phyloP scores from a whole-genome alignment of 2,797 vertebrate genomes.

The Aldrovandia affinis region DNA sequence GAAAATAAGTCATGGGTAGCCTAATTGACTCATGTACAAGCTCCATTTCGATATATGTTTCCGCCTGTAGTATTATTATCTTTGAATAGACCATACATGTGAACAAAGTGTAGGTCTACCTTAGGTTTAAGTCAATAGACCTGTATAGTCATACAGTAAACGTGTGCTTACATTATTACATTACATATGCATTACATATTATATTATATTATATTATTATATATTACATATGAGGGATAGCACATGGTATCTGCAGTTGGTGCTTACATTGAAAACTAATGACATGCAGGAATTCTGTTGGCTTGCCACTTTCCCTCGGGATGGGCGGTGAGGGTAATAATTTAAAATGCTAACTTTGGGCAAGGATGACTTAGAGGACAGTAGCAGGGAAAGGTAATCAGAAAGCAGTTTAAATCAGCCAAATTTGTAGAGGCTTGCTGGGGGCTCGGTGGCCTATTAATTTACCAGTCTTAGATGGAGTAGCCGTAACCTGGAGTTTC shows the following conservation, averaged over 20 bases:
- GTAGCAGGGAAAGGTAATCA: slow-evolving; percentile 16
- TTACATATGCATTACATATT: background rate
- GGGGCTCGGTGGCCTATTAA: slow-evolving; percentile 9
- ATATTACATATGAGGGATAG: background rate
- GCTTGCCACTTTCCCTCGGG: background rate
- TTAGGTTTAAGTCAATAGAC: background rate
- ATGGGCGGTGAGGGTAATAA: slow-evolving; percentile 24
- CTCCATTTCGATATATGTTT: background rate
- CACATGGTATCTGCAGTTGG: background rate
- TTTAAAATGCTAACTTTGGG: slow-evolving; percentile 14
- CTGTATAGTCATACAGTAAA: too few relatives aligned
- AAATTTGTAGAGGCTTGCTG: slow-evolving; percentile 28
- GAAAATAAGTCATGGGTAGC: background rate
- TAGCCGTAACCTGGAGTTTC: slow-evolving; percentile 12
- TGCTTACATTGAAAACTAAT: background rate
- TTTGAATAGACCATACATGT: background rate
- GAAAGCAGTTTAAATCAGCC: slow-evolving; percentile 29
- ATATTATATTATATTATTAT: background rate
- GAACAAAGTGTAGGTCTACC: background rate
- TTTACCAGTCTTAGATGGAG: slow-evolving; percentile 4
- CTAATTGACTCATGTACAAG: too few relatives aligned
- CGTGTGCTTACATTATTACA: background rate
- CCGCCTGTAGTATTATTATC: background rate
- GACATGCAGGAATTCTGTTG: slow-evolving; percentile 7
- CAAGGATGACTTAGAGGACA: slow-evolving; percentile 5